These are phyloP conservation scores for Pardalotus punctatus DNA, from an alignment of 2,113 vertebrate genomes.

Conservation along the genomic window DNA sequence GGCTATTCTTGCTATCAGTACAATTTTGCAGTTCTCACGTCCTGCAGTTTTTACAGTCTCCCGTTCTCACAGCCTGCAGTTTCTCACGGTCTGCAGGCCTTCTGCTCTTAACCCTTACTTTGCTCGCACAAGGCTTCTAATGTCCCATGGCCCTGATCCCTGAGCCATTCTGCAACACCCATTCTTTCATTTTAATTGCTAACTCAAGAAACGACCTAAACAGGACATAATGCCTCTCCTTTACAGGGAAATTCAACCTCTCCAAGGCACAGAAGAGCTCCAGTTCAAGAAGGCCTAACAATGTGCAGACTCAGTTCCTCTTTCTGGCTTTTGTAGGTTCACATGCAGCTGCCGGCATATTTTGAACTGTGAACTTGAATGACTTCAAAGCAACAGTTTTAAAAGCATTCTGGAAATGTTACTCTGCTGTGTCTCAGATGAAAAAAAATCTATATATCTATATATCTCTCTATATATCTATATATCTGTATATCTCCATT, in stretches of 20 bases:
- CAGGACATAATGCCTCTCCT: background rate
- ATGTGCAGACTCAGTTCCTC: background rate
- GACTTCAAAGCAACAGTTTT: background rate
- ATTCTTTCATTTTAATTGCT: background rate
- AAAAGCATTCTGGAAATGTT: background rate
- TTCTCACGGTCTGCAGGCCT: too few species aligned
- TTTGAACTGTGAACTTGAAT: background rate
- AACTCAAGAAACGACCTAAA: background rate
- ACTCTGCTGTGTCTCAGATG: background rate
- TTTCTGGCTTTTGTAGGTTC: background rate
- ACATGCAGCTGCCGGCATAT: background rate
- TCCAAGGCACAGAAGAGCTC: background rate
- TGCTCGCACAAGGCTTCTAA: too few species aligned
- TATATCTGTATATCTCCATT: too few species aligned
- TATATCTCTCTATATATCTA: too few species aligned
- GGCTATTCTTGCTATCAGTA: too few species aligned
- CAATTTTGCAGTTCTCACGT: too few species aligned
- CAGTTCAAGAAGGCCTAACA: background rate
- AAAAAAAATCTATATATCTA: too few species aligned
- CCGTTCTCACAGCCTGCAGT: too few species aligned
- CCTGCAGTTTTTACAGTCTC: too few species aligned
- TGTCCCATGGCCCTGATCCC: too few species aligned
- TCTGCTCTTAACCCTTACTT: too few species aligned
- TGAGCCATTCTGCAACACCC: too few species aligned
- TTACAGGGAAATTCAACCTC: background rate